These are phyloP conservation scores for Salticus scenicus DNA, from an alignment of 2,888 invertebrate species.

Conservation along the genomic window DNA sequence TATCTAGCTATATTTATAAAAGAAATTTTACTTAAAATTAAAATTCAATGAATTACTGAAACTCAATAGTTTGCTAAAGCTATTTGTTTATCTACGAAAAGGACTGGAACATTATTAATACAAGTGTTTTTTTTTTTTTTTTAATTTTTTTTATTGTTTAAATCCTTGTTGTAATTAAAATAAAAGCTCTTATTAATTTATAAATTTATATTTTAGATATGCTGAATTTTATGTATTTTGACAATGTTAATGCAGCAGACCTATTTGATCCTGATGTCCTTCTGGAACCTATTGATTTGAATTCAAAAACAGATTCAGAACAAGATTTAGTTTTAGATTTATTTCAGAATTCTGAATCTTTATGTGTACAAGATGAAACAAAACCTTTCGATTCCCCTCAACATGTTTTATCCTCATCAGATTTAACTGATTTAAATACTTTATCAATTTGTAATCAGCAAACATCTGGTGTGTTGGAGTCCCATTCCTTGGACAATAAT, in stretches of 20 bases:
- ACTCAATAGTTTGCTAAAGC: no score
- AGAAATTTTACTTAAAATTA: no score
- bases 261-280: constrained; percentile 52
- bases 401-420: constrained; percentile 9
- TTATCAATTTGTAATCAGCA: constrained; percentile 36
- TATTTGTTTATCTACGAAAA: background rate
- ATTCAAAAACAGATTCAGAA: constrained; percentile 29
- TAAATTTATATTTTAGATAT: constrained; percentile 36
- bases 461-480: background rate
- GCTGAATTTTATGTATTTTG: constrained; percentile 55
- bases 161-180: background rate
- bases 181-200: background rate
- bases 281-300: constrained; percentile 34
- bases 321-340: constrained; percentile 48
- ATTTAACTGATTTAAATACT: constrained; percentile 21
- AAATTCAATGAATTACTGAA: no score
- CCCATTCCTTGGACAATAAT: constrained; percentile 18
- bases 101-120: background rate
- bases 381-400: constrained; percentile 51
- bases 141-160: background rate
- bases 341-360: constrained; percentile 31
- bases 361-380: constrained; percentile 26
- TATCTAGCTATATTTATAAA: no score
- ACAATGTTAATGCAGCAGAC: constrained; percentile 28
- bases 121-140: background rate